Evolutionary conservation across 1,140 invertebrate species (phyloP).

Genomic region (Marisa cornuarietis): DNA sequence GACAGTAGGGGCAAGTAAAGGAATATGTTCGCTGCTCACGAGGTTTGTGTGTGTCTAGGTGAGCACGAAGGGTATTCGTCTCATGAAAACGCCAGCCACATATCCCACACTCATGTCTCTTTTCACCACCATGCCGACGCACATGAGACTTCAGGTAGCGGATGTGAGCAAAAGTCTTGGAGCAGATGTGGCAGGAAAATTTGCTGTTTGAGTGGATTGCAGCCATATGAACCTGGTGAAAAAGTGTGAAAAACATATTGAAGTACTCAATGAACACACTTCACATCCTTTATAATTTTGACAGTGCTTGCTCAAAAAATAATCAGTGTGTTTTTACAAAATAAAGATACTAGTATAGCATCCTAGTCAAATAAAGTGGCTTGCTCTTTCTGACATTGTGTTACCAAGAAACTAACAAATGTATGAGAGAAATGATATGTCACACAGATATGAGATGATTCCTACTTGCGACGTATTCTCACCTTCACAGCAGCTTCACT

Average conservation of each 20-base stretch:
- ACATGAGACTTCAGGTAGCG: slow-evolving; percentile 41
- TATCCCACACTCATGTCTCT: slow-evolving; percentile 36
- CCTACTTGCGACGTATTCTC: neutral
- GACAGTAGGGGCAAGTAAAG: slow-evolving; percentile 39
- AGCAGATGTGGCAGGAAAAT: slow-evolving; percentile 36
- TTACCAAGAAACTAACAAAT: neutral
- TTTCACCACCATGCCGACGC: slow-evolving; percentile 36
- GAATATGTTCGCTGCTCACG: slow-evolving; percentile 33
- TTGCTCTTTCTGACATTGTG: too few species aligned
- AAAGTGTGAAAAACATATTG: neutral
- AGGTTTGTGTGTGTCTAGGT: slow-evolving; percentile 43
- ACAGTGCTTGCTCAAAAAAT: too few species aligned
- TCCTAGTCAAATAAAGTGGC: too few species aligned
- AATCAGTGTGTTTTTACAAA: too few species aligned
- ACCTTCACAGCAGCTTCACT: slow-evolving; percentile 25
- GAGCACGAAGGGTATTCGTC: slow-evolving; percentile 33
- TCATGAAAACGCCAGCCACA: slow-evolving; percentile 45
- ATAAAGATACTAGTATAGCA: too few species aligned
- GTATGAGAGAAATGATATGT: neutral
- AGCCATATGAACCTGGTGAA: slow-evolving; percentile 23
- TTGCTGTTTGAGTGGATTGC: slow-evolving; percentile 32
- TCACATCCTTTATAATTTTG: too few species aligned
- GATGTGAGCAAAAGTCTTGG: slow-evolving; percentile 35
- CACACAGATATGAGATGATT: neutral
- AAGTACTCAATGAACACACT: too few species aligned